Conservation (phyloP, 2,797 vertebrate species). For the Paramormyrops hopkinsi region DNA sequence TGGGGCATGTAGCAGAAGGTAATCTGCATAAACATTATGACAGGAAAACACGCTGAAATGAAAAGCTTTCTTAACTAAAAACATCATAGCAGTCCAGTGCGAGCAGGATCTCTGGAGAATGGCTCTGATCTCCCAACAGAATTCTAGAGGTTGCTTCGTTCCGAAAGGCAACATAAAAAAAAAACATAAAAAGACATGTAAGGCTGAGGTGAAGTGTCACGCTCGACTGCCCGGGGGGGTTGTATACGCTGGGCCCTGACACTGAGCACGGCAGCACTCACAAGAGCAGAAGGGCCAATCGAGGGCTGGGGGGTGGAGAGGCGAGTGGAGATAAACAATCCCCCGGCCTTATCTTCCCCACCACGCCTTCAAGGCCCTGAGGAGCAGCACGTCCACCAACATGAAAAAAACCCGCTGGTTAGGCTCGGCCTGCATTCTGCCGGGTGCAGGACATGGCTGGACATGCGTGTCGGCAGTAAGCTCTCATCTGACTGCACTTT, state of each 20-base stretch:
- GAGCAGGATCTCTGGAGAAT: not conserved
- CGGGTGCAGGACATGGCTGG: not conserved
- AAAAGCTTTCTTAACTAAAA: not conserved
- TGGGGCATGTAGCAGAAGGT: not conserved
- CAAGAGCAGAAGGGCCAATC: not conserved
- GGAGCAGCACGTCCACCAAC: not conserved
- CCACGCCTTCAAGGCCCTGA: not conserved
- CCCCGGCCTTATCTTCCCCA: not conserved
- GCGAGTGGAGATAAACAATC: not conserved
- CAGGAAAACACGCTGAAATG: not conserved
- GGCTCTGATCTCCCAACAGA: not conserved
- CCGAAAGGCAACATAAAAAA: not conserved
- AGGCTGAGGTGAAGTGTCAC: not conserved
- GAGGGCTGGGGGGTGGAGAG: not conserved
- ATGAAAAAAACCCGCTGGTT: not conserved
- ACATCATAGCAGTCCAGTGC: not conserved
- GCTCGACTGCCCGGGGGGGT: not conserved
- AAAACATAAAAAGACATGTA: not conserved
- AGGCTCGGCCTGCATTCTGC: not conserved
- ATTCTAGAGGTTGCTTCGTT: not conserved
- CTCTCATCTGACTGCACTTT: not conserved
- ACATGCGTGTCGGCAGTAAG: not conserved
- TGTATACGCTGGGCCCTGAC: not conserved
- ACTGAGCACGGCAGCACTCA: not conserved
- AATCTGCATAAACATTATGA: not conserved